Evolutionary conservation across 2,888 invertebrate species (phyloP).

Genomic region (Limnephilus marmoratus): DNA sequence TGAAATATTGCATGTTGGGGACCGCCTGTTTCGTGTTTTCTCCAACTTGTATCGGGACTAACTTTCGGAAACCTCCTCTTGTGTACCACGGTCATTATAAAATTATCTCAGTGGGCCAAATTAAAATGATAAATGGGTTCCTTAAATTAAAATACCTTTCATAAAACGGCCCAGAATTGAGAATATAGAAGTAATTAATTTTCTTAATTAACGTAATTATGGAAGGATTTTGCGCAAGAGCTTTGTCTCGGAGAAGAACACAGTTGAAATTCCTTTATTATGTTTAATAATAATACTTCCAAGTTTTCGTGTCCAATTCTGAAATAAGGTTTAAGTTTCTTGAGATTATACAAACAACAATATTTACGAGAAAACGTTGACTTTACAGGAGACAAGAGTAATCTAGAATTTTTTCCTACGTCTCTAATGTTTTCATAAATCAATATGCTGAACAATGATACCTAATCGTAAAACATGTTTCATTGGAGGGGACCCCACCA

Average conservation of each 20-base stretch:
- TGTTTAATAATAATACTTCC: not conserved
- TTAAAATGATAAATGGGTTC: slow-evolving; percentile 21
- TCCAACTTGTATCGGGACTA: not conserved
- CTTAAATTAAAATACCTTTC: slow-evolving; percentile 36
- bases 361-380: not conserved
- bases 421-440: not conserved
- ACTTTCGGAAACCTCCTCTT: not conserved
- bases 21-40: not conserved
- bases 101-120: slow-evolving; percentile 19
- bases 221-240: not conserved
- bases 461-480: too few relatives aligned
- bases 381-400: not conserved
- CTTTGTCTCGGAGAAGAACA: not conserved
- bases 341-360: not conserved
- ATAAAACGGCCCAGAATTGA: not conserved
- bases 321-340: not conserved
- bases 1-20: not conserved
- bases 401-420: not conserved
- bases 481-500: too few relatives aligned
- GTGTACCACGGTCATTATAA: slow-evolving; percentile 19
- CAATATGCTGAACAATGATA: too few relatives aligned
- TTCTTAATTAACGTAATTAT: slow-evolving; percentile 33
- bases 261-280: slow-evolving; percentile 5
- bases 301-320: not conserved
- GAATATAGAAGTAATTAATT: slow-evolving; percentile 34